Evolutionary conservation across 1,140 invertebrate genomes (phyloP), one percentile per base, ranked within the genome.

Genomic region (Aleiodes sp.): DNA sequence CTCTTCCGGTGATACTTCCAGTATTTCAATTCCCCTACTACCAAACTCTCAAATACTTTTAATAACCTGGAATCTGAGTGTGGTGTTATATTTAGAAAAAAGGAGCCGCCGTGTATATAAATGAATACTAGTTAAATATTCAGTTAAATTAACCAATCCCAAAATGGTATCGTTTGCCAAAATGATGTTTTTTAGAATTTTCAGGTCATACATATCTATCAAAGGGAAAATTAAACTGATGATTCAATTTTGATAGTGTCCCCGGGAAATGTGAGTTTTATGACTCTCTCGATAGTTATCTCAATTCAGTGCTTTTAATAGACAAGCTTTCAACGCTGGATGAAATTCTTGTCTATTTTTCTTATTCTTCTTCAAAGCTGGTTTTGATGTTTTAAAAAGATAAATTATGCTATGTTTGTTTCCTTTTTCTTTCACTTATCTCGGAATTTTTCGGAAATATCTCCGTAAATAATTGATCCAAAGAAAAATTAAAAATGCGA

Each of bases 21-120:
- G 46, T 52, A 10, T 52, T 9, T 14, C 28, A 57, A 37, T 31
- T 14, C 43, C 21, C 31, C 35, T 64, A 14, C 33, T 60, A 61
- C 33, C 66, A 68, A 60, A n/a, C n/a, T n/a, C n/a, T n/a, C n/a
- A 61, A 83, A 82, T 68, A 84, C 83, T 83, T 84, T 82, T 83
- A 85, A 84, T 82, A 85, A 84, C 71, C 80, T 82, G 82, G 80
- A 70, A 70, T 70, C 60, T 70, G 24, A 33, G 57, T 60, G n/a
- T 67, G 28, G 6, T 59, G n/a, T 57, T 65, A 62, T 69, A 61
- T 70, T 65, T 65, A 67, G 62, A 31, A 46, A 28, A 28, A 43
- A 37, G 41, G 57, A 62, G 39, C 3, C 29, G 10, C 29, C n/a
- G 16, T 31, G 21, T 60, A 61, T 59, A 37, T 65, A 21, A 16